These are phyloP conservation scores for Mobula hypostoma DNA, from an alignment of 2,113 vertebrate genomes.

Conservation along the genomic window DNA sequence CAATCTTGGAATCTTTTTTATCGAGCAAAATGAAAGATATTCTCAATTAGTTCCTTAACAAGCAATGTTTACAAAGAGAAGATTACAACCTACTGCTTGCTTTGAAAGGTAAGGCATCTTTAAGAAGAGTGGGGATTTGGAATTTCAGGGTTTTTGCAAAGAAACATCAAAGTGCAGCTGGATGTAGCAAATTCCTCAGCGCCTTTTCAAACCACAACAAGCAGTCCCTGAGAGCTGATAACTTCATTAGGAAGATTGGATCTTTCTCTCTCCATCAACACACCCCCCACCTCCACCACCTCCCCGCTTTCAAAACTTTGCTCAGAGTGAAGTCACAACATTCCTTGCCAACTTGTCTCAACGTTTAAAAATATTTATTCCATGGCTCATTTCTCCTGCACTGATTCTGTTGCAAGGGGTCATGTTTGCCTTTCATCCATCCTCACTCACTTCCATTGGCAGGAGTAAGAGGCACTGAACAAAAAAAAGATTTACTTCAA, in stretches of 20 bases:
- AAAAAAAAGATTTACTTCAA: neutral
- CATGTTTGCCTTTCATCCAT: neutral
- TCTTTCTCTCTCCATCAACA: neutral
- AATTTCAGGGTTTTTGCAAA: neutral
- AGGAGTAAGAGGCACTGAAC: neutral
- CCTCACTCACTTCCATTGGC: neutral
- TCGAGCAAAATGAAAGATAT: neutral
- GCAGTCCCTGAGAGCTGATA: neutral
- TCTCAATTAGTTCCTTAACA: neutral
- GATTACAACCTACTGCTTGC: neutral
- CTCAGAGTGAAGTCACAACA: neutral
- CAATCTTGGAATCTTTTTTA: neutral
- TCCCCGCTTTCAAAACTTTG: slow-evolving; percentile 6
- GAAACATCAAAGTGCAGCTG: neutral
- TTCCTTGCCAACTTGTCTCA: slow-evolving; percentile 4
- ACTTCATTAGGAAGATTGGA: neutral
- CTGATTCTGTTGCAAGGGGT: neutral
- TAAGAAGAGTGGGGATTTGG: neutral
- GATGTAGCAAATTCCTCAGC: slow-evolving; percentile 11
- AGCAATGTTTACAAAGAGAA: neutral
- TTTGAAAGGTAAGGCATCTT: neutral
- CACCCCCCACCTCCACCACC: neutral
- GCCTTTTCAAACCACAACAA: slow-evolving; percentile 24
- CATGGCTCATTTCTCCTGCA: neutral
- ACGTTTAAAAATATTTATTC: slow-evolving; percentile 24